A percentile compares a stretch with the other conserved stretches of the same genome.
These are phyloP conservation scores for Selene dorsalis DNA, from an alignment of 2,797 vertebrate species.

Conservation along the genomic window DNA sequence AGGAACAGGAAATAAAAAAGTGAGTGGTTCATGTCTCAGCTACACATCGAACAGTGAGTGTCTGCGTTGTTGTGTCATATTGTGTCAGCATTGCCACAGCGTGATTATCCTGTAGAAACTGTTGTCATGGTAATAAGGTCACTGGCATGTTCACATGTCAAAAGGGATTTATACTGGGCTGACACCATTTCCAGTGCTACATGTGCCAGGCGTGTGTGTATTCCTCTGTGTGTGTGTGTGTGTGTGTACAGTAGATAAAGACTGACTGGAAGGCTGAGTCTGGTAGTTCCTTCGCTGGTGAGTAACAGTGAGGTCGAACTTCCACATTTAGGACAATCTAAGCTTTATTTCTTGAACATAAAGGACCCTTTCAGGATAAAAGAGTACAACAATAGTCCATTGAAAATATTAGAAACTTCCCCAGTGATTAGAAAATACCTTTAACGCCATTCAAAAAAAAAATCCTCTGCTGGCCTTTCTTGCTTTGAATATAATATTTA, in stretches of 20 bases:
- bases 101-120: slow-evolving; percentile 71
- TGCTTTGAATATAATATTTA: slow-evolving; percentile 2
- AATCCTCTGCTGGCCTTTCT: not conserved
- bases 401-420: slow-evolving; percentile 3
- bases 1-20: slow-evolving; percentile 38
- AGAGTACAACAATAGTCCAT: not conserved
- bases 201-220: slow-evolving; percentile 63
- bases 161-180: slow-evolving; percentile 81
- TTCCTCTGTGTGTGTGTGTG: slow-evolving; percentile 49
- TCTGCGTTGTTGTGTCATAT: slow-evolving; percentile 75
- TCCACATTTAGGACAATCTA: slow-evolving; percentile 24
- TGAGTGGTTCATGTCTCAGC: slow-evolving; percentile 46
- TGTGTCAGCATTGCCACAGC: slow-evolving; percentile 75
- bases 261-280: slow-evolving; percentile 31
- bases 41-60: slow-evolving; percentile 47
- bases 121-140: slow-evolving; percentile 86
- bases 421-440: not conserved
- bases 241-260: slow-evolving; percentile 41
- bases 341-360: slow-evolving; percentile 22
- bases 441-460: not conserved
- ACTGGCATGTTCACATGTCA: slow-evolving; percentile 81
- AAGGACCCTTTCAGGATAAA: slow-evolving; percentile 6
- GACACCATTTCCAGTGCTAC: slow-evolving; percentile 78
- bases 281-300: slow-evolving; percentile 20
- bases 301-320: slow-evolving; percentile 29